phyloP scores from a whole-genome alignment of 2,113 vertebrate species.

The Epinephelus cyanopodus region DNA sequence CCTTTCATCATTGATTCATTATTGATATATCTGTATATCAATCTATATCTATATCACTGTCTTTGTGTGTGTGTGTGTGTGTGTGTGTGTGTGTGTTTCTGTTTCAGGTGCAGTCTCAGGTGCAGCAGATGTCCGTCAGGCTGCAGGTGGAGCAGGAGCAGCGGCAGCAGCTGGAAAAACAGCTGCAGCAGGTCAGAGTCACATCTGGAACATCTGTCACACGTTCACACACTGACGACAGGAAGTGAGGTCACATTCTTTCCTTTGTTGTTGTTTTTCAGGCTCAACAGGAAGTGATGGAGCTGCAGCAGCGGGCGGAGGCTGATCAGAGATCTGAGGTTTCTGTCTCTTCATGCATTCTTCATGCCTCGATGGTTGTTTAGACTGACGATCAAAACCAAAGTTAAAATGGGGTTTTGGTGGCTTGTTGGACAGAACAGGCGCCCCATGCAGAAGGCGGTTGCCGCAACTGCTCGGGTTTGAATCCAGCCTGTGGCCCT shows the following conservation, averaged over 20 bases:
- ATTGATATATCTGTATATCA: no score
- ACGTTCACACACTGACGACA: accelerated
- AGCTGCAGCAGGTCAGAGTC: constrained; percentile 22
- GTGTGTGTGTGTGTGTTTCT: neutral
- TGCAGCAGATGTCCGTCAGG: constrained; percentile 17
- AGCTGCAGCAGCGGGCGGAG: neutral
- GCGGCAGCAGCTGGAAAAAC: neutral
- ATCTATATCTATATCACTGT: no score
- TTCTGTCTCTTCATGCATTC: no score
- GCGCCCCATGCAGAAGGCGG: no score
- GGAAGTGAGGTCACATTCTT: neutral
- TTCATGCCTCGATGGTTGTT: no score
- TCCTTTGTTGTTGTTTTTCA: neutral
- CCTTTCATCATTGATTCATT: no score
- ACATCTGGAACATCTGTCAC: neutral
- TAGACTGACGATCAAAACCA: no score
- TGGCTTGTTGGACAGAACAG: no score
- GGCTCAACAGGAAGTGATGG: constrained; percentile 24
- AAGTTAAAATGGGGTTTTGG: no score
- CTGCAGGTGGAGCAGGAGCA: constrained; percentile 28
- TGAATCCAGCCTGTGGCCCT: no score
- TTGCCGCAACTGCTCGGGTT: no score
- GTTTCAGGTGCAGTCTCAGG: neutral
- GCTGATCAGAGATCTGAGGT: neutral
- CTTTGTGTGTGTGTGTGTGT: neutral